A percentile compares a stretch with the other conserved stretches of the same genome.
Conservation (phyloP, 2,888 invertebrate genomes). For the Uropetala carovei region DNA sequence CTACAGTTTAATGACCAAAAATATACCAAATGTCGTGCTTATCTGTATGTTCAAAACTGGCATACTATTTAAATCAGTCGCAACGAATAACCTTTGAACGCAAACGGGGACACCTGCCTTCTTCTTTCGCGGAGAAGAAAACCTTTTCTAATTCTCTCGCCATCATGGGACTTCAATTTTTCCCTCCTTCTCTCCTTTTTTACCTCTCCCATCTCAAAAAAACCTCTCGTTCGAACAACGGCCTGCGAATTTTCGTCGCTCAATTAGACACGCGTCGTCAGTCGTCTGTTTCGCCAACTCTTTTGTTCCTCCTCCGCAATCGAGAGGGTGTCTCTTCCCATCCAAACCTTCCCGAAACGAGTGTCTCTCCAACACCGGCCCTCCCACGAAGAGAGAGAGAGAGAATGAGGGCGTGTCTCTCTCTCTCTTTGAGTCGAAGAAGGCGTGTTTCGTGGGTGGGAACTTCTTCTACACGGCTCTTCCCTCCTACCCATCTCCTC, state of each 20-base stretch:
- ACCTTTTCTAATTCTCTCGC: no score
- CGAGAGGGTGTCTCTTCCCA: background rate
- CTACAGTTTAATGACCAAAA: no score
- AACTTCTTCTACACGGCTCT: background rate
- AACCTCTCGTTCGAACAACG: no score
- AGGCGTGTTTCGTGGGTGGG: background rate
- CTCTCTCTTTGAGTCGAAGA: background rate
- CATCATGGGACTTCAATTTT: no score
- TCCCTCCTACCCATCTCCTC: background rate
- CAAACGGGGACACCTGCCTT: no score
- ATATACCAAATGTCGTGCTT: no score
- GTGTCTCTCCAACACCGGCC: background rate
- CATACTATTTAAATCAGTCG: no score
- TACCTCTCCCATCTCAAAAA: no score
- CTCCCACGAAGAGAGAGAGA: slow-evolving; percentile 12
- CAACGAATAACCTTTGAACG: no score
- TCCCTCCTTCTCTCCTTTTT: no score
- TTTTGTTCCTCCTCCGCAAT: background rate
- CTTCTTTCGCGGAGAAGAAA: no score
- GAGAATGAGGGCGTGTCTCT: background rate
- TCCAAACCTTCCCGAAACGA: background rate
- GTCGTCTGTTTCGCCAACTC: slow-evolving; percentile 4
- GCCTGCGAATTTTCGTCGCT: slow-evolving; percentile 29
- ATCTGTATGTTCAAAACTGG: no score
- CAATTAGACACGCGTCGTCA: slow-evolving; percentile 46